These are phyloP conservation scores for Spermophilus dauricus DNA, from an alignment of 2,113 vertebrate species.

Conservation along the genomic window DNA sequence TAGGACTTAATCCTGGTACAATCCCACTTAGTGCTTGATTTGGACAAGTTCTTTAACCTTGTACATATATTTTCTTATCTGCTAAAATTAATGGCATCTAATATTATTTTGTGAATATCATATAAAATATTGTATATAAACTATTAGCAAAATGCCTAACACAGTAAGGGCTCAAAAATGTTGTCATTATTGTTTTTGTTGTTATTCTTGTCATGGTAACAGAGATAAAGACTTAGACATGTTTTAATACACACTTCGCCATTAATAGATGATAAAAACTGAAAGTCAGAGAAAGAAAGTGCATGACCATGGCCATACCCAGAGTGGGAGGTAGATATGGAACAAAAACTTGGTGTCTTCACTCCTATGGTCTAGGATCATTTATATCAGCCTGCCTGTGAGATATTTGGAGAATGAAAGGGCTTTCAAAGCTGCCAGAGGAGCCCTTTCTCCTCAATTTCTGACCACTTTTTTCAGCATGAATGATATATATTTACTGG, in stretches of 20 bases:
- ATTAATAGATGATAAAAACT: not conserved
- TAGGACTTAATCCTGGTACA: not conserved
- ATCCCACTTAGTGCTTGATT: not conserved
- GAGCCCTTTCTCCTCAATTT: not conserved
- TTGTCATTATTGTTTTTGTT: not conserved
- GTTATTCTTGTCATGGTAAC: not conserved
- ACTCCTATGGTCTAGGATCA: not conserved
- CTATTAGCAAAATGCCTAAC: not conserved
- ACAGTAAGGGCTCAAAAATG: not conserved
- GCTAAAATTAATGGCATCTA: not conserved
- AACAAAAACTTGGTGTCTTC: not conserved
- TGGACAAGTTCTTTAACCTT: not conserved
- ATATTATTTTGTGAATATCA: not conserved
- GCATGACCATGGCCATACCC: accelerated
- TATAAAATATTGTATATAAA: too few relatives aligned
- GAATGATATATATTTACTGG: not conserved
- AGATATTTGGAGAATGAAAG: not conserved
- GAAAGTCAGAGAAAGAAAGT: not conserved
- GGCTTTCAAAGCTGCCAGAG: not conserved
- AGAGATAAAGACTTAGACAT: not conserved
- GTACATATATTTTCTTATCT: not conserved
- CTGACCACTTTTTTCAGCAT: not conserved
- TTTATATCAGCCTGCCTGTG: not conserved
- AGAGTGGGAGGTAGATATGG: not conserved
- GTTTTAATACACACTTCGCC: not conserved